phyloP scores from a whole-genome alignment of 2,888 invertebrate genomes.

The Agriopis aurantiaria region DNA sequence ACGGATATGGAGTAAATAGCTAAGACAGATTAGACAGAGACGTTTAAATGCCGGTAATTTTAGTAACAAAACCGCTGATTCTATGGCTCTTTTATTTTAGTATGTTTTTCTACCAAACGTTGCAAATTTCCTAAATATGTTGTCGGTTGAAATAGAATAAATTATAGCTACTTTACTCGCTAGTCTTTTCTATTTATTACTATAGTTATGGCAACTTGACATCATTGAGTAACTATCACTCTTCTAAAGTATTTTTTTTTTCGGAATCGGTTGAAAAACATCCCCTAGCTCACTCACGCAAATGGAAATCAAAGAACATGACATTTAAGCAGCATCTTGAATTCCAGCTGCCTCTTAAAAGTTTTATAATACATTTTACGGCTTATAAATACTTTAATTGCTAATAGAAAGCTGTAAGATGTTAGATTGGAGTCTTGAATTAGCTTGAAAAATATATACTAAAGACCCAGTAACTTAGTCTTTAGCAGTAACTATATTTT shows the following conservation, averaged over 20 bases:
- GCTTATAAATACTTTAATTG: no score
- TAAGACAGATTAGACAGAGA: not conserved
- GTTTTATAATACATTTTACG: no score
- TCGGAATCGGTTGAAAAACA: not conserved
- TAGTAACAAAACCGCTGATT: constrained; percentile 17
- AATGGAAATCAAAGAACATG: constrained; percentile 16
- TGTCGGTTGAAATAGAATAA: constrained; percentile 1
- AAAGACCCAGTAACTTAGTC: no score
- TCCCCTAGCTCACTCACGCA: constrained; percentile 3
- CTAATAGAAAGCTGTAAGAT: no score
- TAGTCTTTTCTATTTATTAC: not conserved
- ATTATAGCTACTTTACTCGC: not conserved
- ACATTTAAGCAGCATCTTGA: no score
- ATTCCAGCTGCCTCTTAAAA: no score
- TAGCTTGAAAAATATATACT: no score
- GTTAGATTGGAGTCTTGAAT: no score
- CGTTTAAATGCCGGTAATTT: constrained; percentile 3
- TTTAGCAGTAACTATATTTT: no score
- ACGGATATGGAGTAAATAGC: constrained; percentile 12
- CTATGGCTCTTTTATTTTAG: not conserved
- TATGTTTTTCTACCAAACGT: constrained; percentile 9
- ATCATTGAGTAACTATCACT: no score
- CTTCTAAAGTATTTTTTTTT: no score
- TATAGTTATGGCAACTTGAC: not conserved
- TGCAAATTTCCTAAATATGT: constrained; percentile 16